Base-by-base conservation (phyloP, 2,797 vertebrate species). In the Lutjanus argentimaculatus region DNA sequence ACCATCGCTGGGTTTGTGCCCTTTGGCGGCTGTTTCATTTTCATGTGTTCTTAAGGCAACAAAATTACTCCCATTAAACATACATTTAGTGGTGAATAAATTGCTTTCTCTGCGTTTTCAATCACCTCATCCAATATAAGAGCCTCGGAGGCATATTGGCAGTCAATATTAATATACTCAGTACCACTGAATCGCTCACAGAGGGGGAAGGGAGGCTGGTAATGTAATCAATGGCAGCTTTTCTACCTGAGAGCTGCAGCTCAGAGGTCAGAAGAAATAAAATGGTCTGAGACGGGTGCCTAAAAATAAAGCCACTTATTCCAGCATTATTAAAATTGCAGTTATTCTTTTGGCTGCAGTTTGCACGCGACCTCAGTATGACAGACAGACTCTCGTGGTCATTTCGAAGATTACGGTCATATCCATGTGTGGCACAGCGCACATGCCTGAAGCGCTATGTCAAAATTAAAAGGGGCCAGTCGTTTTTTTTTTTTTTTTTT, bases 81-180 rank as follows among this genome's bases (percentile, higher is more conserved):
- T 88, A 92, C 72, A 67, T 93, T 95, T 92, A 91, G 79, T 69
- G 86, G 71, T 75, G 88, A 92, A 92, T 91, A 94, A 93, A 95
- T 93, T 93, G 90, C 91, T 84, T 91, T 93, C 88, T 77, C 85
- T 89, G 88, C 80, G 85, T 91, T 94, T 93, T 95, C 93, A 92
- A 95, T 95, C 93, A 94, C 79, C 75, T 57, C 4, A 52, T 82
- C 80, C 91, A 90, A 93, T 93, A 91, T 77, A 70, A 78, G 62
- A 85, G 91, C 88, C 94, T 83, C 15, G 3, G 56, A 90, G 90
- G 88, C 85, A 86, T 79, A 91, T 92, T 87, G 87, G 85, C 88
- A 90, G 94, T 96, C 94, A 94, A 96, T 96, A 94, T 95, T 95
- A 96, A 96, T 96, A 94, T 84, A 95, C 91, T 92, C 84, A 83